Evolutionary conservation across 2,797 vertebrate genomes (phyloP), one percentile per base, ranked within the genome.

Genomic region (Parambassis ranga): DNA sequence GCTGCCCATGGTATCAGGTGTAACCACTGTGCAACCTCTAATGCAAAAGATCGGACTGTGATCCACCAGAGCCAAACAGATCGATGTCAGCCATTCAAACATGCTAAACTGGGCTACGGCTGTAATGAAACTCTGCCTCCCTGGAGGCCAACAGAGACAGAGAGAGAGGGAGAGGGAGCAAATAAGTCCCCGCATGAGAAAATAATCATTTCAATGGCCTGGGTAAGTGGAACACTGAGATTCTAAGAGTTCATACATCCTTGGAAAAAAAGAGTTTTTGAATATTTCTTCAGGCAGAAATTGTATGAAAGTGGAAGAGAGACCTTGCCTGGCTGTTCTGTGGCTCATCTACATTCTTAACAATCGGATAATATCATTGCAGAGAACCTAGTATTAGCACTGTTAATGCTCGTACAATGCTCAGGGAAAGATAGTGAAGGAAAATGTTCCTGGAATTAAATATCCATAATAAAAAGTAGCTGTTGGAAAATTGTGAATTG

Each of bases 31-130:
- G 27, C 50, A 67, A 43, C 37, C 24, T 36, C 55, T 66, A 52
- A 77, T 56, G 58, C 6, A 18, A 26, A 27, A 58, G 43, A 59
- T 46, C 2, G 35, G 30, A 20, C 42, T 8, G 33, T 14, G 38
- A 56, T 71, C 73, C 65, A 57, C 35, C 59, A 36, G 31, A 69
- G 69, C 78, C 79, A 67, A 77, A 79, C 78, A 49, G 75, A 86
- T 88, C 83, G 33, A 87, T 86, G 66, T 6, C 22, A 71, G 41
- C 55, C 64, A 57, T 66, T 77, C 71, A 57, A 75, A 85, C 76
- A 83, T 79, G 75, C 69, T 81, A 75, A 85, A 84, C 74, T 72
- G 39, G 74, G 58, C 59, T 71, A 75, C 57, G 72, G 74, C 65
- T 74, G 23, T 81, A 83, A 84, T 85, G 72, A 79, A 86, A 71